Evolutionary conservation across 2,113 vertebrate species (phyloP).

Genomic region (Hirundichthys speculiger): DNA sequence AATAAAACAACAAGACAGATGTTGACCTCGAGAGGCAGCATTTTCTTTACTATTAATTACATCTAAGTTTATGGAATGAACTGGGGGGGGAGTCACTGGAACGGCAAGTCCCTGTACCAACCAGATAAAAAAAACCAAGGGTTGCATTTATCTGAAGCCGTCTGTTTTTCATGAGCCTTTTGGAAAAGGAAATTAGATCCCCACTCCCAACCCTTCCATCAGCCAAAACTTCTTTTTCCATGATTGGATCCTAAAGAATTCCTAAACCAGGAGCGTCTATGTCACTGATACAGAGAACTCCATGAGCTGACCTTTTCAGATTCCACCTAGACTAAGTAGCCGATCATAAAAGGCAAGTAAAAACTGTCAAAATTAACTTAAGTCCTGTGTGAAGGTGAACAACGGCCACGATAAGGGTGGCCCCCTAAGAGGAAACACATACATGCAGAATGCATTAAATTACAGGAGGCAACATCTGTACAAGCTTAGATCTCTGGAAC

Average conservation of each 20-base stretch:
- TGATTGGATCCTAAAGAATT: constrained; percentile 59
- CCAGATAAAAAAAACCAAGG: constrained; percentile 72
- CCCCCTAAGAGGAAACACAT: constrained; percentile 61
- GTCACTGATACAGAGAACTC: constrained; percentile 50
- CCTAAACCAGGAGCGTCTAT: constrained; percentile 44
- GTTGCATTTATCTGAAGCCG: constrained; percentile 69
- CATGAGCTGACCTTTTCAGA: constrained; percentile 51
- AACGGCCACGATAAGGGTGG: constrained; percentile 60
- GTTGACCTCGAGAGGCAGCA: constrained; percentile 20
- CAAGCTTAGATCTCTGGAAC: constrained; percentile 66
- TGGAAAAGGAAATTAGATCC: constrained; percentile 78
- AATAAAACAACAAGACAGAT: constrained; percentile 55
- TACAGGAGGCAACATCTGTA: constrained; percentile 70
- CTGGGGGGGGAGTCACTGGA: constrained; percentile 25
- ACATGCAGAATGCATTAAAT: constrained; percentile 69
- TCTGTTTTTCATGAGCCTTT: constrained; percentile 80
- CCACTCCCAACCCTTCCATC: constrained; percentile 44
- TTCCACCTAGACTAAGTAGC: constrained; percentile 24
- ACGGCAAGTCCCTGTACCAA: constrained; percentile 53
- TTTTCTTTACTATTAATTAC: constrained; percentile 50
- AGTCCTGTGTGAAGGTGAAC: constrained; percentile 30
- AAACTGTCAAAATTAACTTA: constrained; percentile 8
- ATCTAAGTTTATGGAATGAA: constrained; percentile 39
- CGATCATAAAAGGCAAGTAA: constrained; percentile 5
- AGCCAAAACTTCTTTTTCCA: constrained; percentile 57